Evolutionary conservation across 2,113 vertebrate species (phyloP).

Genomic region (Spheniscus mendiculus): DNA sequence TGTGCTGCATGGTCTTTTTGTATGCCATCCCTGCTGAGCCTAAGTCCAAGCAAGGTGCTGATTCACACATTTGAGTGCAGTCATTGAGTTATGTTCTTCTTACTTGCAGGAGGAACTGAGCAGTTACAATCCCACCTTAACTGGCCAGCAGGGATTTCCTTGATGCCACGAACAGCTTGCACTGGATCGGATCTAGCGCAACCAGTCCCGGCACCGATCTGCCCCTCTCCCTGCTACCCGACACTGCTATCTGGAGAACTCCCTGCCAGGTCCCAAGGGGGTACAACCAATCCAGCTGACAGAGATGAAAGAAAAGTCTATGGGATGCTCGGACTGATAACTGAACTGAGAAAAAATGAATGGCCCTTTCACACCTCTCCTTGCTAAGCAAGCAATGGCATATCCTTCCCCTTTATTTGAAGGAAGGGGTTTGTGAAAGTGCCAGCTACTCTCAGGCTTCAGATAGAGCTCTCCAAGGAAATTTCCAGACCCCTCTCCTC

Average conservation of each 20-base stretch:
- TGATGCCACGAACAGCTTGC: not conserved
- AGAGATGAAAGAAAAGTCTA: not conserved
- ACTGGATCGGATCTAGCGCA: not conserved
- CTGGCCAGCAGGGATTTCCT: not conserved
- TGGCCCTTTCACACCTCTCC: not conserved
- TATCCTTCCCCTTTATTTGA: not conserved
- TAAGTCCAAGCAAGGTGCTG: not conserved
- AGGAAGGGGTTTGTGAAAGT: not conserved
- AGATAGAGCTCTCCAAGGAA: not conserved
- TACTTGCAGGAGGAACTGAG: not conserved
- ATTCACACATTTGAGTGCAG: not conserved
- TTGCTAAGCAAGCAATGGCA: not conserved
- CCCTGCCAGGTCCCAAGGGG: too few relatives aligned
- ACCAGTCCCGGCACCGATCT: fast-evolving
- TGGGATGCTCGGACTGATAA: not conserved
- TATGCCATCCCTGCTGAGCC: not conserved
- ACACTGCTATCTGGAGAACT: not conserved
- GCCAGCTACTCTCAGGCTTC: not conserved
- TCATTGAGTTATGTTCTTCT: not conserved
- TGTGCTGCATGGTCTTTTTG: not conserved
- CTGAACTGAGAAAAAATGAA: not conserved
- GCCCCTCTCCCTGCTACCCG: not conserved
- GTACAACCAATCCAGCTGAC: not conserved
- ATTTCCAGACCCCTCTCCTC: not conserved
- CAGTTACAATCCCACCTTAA: not conserved